These are phyloP conservation scores for Eledone cirrhosa DNA, from an alignment of 2,888 invertebrate species.

Conservation along the genomic window DNA sequence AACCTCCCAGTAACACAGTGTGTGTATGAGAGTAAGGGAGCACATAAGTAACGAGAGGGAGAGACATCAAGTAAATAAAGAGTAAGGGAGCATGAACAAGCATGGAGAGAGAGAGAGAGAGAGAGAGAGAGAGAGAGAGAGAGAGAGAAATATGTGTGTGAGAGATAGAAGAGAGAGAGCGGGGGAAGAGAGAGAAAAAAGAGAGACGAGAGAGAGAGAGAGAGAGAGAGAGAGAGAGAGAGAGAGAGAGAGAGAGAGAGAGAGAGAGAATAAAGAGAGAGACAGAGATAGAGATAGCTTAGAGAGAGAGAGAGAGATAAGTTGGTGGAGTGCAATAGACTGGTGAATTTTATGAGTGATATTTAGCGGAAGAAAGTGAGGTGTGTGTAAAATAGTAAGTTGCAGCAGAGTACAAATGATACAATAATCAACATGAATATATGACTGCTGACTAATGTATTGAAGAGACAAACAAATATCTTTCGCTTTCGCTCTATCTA, in stretches of 20 bases:
- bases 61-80: neutral
- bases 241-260: neutral
- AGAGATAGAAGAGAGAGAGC: constrained; percentile 16
- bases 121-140: constrained; percentile 17
- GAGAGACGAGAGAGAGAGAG: neutral
- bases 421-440: too few species aligned
- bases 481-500: neutral
- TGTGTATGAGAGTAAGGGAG: neutral
- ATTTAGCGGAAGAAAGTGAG: neutral
- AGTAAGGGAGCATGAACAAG: neutral
- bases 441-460: too few species aligned
- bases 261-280: neutral
- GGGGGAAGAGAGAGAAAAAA: neutral
- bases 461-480: too few species aligned
- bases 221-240: constrained; percentile 1
- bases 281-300: neutral
- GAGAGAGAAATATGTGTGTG: neutral
- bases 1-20: too few species aligned
- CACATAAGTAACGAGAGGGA: too few species aligned
- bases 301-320: neutral
- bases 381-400: neutral
- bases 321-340: neutral
- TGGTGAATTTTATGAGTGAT: neutral
- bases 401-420: too few species aligned
- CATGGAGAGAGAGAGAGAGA: neutral